Percentiles rank a stretch among this genome's conserved stretches.
Evolutionary conservation across 2,888 invertebrate genomes (phyloP).

Genomic region (Agrochola lychnidis): DNA sequence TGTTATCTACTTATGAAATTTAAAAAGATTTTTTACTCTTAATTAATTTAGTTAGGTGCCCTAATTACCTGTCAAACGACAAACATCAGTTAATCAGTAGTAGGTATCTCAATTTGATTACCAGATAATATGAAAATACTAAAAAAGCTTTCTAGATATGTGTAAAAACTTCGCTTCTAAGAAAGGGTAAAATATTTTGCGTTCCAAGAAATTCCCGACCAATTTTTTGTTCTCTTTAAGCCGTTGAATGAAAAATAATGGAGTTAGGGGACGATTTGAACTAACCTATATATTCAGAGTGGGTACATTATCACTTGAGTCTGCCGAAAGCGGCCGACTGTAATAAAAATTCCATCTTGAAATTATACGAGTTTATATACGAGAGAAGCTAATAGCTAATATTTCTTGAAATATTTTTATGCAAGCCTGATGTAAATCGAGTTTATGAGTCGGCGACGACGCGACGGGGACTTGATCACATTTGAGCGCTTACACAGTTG

Average conservation of each 20-base stretch:
- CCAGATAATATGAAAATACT: background rate
- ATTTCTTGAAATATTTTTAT: conserved; percentile 70
- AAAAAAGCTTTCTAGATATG: background rate
- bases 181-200: conserved; percentile 8
- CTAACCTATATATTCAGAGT: conserved; percentile 37
- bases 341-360: conserved; percentile 67
- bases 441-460: conserved; percentile 63
- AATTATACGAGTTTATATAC: conserved; percentile 64
- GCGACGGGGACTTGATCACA: conserved; percentile 52
- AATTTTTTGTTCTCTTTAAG: conserved; percentile 19
- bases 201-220: background rate
- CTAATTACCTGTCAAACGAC: background rate
- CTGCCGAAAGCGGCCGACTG: conserved; percentile 39
- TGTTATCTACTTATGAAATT: background rate
- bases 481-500: conserved; percentile 42
- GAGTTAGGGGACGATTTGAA: conserved; percentile 16
- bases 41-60: conserved; percentile 5
- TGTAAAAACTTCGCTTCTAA: background rate
- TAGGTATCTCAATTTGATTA: conserved; percentile 1
- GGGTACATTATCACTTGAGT: conserved; percentile 42
- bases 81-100: conserved; percentile 1
- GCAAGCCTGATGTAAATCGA: conserved; percentile 71
- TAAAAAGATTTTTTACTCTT: background rate
- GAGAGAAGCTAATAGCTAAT: conserved; percentile 62
- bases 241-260: conserved; percentile 35